These are phyloP conservation scores for Malurus alboscapulatus DNA, from an alignment of 2,113 vertebrate species.

Conservation along the genomic window DNA sequence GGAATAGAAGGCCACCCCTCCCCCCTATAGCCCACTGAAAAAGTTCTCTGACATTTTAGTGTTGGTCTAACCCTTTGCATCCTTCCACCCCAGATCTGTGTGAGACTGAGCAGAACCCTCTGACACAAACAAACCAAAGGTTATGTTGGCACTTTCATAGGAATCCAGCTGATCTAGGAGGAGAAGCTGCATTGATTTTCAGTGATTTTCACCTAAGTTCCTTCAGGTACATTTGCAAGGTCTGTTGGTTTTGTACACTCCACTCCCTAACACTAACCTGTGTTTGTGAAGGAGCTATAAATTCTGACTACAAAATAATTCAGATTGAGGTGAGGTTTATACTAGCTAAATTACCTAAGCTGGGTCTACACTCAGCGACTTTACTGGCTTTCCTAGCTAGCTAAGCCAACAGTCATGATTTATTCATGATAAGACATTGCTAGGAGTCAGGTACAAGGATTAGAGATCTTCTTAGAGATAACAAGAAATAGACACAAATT, in stretches of 20 bases:
- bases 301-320: neutral
- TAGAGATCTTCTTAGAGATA: neutral
- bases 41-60: neutral
- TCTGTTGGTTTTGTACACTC: neutral
- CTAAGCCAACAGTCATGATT: neutral
- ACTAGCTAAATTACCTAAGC: neutral
- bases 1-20: accelerated
- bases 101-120: neutral
- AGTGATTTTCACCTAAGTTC: neutral
- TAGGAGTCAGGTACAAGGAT: neutral
- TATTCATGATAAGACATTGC: neutral
- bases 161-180: neutral
- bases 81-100: neutral
- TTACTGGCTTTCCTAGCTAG: neutral
- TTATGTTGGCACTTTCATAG: neutral
- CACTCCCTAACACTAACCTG: neutral
- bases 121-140: neutral
- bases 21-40: neutral
- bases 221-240: neutral
- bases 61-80: neutral
- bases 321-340: neutral
- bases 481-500: neutral
- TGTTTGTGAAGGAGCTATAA: neutral
- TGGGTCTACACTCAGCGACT: neutral
- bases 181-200: neutral